These are phyloP conservation scores for Camptogramma bilineatum DNA, from an alignment of 2,888 invertebrate genomes.

Conservation along the genomic window DNA sequence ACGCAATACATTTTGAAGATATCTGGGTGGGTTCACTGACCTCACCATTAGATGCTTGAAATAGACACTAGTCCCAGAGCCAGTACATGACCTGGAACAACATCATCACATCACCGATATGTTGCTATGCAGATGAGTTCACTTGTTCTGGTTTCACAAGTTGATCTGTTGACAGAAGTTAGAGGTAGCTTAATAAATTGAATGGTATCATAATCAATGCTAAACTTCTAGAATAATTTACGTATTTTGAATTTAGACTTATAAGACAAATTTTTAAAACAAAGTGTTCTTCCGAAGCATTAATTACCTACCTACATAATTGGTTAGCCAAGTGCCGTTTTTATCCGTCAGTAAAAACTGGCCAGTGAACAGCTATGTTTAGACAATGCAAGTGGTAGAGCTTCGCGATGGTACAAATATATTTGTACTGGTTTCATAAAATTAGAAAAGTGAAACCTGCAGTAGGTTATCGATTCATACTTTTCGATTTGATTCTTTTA, in stretches of 20 bases:
- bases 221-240: no score
- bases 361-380: background rate
- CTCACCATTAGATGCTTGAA: background rate
- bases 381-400: conserved; percentile 7
- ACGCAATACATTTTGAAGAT: background rate
- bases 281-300: background rate
- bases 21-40: background rate
- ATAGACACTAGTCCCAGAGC: background rate
- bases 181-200: background rate
- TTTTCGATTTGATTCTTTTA: no score
- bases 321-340: background rate
- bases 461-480: no score
- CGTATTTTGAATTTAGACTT: no score
- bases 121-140: background rate
- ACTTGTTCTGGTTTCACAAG: background rate
- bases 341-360: background rate
- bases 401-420: conserved; percentile 1
- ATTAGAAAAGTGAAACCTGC: background rate
- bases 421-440: background rate
- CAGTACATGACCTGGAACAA: background rate
- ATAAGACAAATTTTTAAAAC: background rate
- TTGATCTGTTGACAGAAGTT: background rate
- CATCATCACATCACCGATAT: background rate
- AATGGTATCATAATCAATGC: background rate
- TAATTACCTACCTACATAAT: no score